Evolutionary conservation across 2,113 vertebrate genomes (phyloP), one percentile per base, ranked within the genome.

Genomic region (Eudyptes chrysolophus): DNA sequence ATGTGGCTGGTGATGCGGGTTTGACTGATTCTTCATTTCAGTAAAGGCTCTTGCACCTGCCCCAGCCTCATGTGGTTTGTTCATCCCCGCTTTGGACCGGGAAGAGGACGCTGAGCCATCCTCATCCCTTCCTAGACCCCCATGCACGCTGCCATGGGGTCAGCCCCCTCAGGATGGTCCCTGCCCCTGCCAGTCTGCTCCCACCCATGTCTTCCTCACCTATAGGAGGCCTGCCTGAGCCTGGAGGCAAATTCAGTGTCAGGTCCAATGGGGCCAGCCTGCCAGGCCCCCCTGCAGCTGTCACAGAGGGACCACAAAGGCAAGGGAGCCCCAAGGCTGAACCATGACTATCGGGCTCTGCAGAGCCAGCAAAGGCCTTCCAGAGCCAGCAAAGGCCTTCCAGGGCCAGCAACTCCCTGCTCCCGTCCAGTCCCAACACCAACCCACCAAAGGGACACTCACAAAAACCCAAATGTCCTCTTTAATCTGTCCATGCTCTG

Each of bases 71-170:
- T 8, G 16, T 5, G 4, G 22, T 76, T 76, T 88, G 36, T 80
- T 76, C 4, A 12, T 14, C 5, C 26, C 32, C 6, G 7, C 25
- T 90, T 14, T 2, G 0, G 29, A 22, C 0, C 3, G 1, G 27
- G 32, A 91, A 80, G 30, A 83, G 16, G 38, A 76, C 1, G 4
- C 22, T 40, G 26, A 87, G 49, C 42, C 66, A 87, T 22, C 38
- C 60, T 66, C 10, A 65, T 60, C 36, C 20, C 24, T 32, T 57
- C 19, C 21, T 19, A 51, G 21, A 52, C 13, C 7, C 20, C 17
- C 55, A 25, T 2, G 14, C 44, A 66, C 0, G 1, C 7, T 69
- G 22, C 13, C 71, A 54, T 0, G 9, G 55, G 17, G 7, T 30
- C 46, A 78, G 34, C 12, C 8, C 13, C 29, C 29, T 86, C 11